phyloP scores from a whole-genome alignment of 2,797 vertebrate species.

The Coluber constrictor region DNA sequence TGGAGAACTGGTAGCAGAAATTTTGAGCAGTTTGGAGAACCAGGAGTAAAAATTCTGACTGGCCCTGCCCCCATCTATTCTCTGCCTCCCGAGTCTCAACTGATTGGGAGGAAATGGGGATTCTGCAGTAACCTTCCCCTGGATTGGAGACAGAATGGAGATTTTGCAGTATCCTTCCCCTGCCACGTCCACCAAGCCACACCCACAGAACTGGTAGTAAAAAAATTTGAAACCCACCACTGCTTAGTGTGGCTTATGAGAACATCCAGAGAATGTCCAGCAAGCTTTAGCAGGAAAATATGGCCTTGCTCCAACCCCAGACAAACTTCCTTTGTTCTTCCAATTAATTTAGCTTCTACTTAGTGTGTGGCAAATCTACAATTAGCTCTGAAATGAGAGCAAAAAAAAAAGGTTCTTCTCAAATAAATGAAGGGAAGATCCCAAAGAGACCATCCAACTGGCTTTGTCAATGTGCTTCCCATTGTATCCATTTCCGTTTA shows the following conservation, averaged over 20 bases:
- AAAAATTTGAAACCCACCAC: too few relatives aligned
- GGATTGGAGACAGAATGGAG: too few relatives aligned
- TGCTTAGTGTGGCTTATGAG: not conserved
- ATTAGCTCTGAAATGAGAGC: constrained; percentile 48
- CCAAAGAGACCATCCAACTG: constrained; percentile 50
- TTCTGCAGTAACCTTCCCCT: too few relatives aligned
- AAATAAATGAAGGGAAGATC: constrained; percentile 45
- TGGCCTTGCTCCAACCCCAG: constrained; percentile 44
- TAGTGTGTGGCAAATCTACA: constrained; percentile 44
- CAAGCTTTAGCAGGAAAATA: not conserved
- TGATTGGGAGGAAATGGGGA: too few relatives aligned
- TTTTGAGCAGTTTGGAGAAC: too few relatives aligned
- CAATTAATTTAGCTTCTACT: constrained; percentile 60
- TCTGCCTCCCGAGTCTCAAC: too few relatives aligned
- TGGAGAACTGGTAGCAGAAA: too few relatives aligned
- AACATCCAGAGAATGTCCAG: not conserved
- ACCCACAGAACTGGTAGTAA: too few relatives aligned
- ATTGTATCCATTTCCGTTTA: constrained; percentile 43
- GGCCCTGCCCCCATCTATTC: too few relatives aligned
- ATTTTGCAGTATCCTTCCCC: too few relatives aligned
- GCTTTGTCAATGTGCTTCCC: constrained; percentile 33
- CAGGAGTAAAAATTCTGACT: too few relatives aligned
- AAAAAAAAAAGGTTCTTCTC: constrained; percentile 31
- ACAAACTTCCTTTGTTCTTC: constrained; percentile 61
- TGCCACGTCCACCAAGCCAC: too few relatives aligned